A percentile compares a stretch with the other conserved stretches of the same genome.
phyloP scores from a whole-genome alignment of 2,888 invertebrate genomes.

The Apotomis capreana region DNA sequence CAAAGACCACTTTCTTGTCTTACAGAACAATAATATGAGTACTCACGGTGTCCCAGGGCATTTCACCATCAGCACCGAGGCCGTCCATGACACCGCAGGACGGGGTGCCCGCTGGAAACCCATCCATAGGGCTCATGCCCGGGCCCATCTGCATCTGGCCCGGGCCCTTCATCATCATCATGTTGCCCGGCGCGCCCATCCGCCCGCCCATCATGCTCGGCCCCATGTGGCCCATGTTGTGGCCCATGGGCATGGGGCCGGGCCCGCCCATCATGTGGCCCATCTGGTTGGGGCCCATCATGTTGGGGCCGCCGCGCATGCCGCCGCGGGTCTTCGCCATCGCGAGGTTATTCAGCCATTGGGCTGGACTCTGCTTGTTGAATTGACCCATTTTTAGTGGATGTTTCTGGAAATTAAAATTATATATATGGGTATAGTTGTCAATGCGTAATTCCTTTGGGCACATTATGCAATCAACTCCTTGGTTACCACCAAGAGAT shows the following conservation, averaged over 20 bases:
- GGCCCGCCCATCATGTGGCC: slow-evolving; percentile 81
- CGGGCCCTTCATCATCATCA: slow-evolving; percentile 82
- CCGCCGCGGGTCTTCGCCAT: slow-evolving; percentile 89
- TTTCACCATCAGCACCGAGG: slow-evolving; percentile 84
- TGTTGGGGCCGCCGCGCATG: slow-evolving; percentile 81
- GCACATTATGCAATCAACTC: no score
- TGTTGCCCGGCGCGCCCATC: slow-evolving; percentile 74
- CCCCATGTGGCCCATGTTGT: slow-evolving; percentile 79
- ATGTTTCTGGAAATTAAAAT: slow-evolving; percentile 88
- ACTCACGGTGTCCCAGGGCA: slow-evolving; percentile 84
- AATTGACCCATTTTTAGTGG: slow-evolving; percentile 95
- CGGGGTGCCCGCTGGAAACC: slow-evolving; percentile 83
- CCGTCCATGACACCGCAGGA: slow-evolving; percentile 84
- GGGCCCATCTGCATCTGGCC: slow-evolving; percentile 78
- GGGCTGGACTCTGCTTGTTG: slow-evolving; percentile 91
- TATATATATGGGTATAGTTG: slow-evolving; percentile 1
- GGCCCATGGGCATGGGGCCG: slow-evolving; percentile 69
- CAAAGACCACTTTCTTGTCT: no score
- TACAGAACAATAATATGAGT: neutral
- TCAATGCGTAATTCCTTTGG: no score
- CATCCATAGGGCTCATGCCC: slow-evolving; percentile 79
- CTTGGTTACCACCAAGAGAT: no score
- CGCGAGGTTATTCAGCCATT: slow-evolving; percentile 90
- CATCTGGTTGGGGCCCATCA: slow-evolving; percentile 81
- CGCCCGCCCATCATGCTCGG: slow-evolving; percentile 80